These are phyloP conservation scores for Acanthococcus lagerstroemiae DNA, from an alignment of 2,888 invertebrate species.

Conservation along the genomic window DNA sequence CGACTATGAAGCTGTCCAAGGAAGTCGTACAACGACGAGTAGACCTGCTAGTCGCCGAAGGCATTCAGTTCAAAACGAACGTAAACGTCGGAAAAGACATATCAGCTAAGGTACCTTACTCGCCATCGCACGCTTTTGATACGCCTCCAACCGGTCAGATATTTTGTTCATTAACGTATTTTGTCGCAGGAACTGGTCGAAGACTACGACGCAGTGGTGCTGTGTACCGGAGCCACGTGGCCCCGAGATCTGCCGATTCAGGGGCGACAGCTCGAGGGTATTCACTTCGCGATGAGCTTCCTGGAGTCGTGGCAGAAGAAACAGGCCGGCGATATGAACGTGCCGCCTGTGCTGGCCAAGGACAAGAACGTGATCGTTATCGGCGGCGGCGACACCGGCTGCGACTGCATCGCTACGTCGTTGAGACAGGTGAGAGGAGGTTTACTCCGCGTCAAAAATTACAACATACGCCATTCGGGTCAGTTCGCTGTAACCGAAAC, in stretches of 20 bases:
- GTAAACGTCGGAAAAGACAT: slow-evolving; percentile 86
- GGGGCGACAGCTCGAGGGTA: slow-evolving; percentile 80
- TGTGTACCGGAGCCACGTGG: slow-evolving; percentile 93
- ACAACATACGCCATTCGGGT: not conserved
- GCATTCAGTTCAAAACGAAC: slow-evolving; percentile 79
- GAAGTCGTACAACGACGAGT: slow-evolving; percentile 83
- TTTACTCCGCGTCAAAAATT: not conserved
- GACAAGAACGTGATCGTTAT: slow-evolving; percentile 92
- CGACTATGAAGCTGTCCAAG: slow-evolving; percentile 96
- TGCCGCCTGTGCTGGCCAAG: slow-evolving; percentile 62
- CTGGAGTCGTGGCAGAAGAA: slow-evolving; percentile 94
- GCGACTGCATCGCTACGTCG: slow-evolving; percentile 97
- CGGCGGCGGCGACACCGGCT: slow-evolving; percentile 82
- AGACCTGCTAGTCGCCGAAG: slow-evolving; percentile 76
- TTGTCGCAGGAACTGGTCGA: slow-evolving; percentile 40
- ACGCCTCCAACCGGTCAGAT: not conserved
- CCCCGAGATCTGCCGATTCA: slow-evolving; percentile 81
- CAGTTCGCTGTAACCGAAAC: not conserved
- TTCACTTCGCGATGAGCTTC: slow-evolving; percentile 97
- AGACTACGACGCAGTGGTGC: slow-evolving; percentile 73
- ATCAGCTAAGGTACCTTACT: slow-evolving; percentile 52
- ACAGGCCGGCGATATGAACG: slow-evolving; percentile 60
- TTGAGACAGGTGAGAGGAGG: slow-evolving; percentile 55
- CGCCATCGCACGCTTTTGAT: not conserved
- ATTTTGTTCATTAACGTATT: not conserved